Conservation (phyloP, 2,113 vertebrate species). For the Nyctereutes procyonoides region DNA sequence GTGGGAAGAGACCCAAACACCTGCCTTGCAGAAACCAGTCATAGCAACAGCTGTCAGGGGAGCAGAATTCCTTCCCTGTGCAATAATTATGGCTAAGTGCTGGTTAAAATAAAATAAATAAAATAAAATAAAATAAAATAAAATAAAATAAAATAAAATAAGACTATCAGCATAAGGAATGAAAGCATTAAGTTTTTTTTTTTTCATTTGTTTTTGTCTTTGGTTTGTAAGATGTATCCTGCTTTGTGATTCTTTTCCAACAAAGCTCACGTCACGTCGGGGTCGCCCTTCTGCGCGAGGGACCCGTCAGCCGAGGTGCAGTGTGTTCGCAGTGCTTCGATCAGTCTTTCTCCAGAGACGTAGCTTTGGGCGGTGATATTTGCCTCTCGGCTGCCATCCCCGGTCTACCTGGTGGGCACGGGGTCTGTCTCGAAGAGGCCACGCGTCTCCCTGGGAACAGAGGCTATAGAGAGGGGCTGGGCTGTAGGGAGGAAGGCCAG, state of each 20-base stretch:
- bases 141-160: neutral
- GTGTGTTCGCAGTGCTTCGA: neutral
- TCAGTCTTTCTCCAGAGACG: neutral
- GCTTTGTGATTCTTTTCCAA: neutral
- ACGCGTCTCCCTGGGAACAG: no score
- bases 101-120: slow-evolving; percentile 42
- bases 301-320: neutral
- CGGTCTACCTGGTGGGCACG: neutral
- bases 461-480: neutral
- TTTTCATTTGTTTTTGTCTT: neutral
- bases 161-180: neutral
- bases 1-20: neutral
- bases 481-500: neutral
- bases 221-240: neutral
- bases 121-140: neutral
- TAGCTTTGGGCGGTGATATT: neutral
- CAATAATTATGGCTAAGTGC: neutral
- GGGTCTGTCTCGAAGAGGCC: no score
- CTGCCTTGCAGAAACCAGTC: neutral
- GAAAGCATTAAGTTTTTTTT: neutral
- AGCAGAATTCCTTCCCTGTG: neutral
- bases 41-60: slow-evolving; percentile 14
- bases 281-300: neutral
- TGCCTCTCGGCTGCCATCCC: neutral
- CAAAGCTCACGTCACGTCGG: neutral